These are phyloP conservation scores for Alexandromys fortis DNA, from an alignment of 2,113 vertebrate species.

Conservation along the genomic window DNA sequence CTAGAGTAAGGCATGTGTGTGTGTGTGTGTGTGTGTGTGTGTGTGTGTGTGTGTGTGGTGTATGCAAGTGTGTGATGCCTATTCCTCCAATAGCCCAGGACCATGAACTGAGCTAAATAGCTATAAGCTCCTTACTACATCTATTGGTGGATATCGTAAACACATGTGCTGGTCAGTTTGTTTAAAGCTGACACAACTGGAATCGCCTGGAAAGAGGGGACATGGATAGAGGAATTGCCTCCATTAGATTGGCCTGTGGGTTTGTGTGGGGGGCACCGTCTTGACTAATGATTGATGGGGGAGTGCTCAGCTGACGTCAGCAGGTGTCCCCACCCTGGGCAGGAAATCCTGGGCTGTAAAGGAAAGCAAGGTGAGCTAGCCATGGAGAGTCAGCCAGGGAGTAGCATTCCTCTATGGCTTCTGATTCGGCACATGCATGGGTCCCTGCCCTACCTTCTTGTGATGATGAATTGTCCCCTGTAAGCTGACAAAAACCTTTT, in stretches of 20 bases:
- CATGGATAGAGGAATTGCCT: background rate
- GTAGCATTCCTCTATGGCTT: background rate
- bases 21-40: background rate
- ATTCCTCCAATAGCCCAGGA: slow-evolving; percentile 4
- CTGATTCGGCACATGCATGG: too few relatives aligned
- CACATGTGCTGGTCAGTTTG: background rate
- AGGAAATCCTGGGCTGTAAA: background rate
- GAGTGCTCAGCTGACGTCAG: background rate
- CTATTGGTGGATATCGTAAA: background rate
- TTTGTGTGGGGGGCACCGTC: background rate
- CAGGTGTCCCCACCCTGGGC: too few relatives aligned
- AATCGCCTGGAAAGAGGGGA: too few relatives aligned
- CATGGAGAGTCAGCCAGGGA: background rate
- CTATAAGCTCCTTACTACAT: background rate
- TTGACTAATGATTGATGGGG: background rate
- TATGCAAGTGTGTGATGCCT: background rate
- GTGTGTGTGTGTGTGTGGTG: too few relatives aligned
- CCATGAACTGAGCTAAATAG: background rate
- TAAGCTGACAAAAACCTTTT: background rate
- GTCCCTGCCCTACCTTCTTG: background rate
- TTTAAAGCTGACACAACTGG: background rate
- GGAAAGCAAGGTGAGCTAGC: background rate
- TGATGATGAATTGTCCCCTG: background rate
- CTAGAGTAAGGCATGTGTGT: background rate
- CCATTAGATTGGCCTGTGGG: background rate